phyloP scores from a whole-genome alignment of 2,113 vertebrate genomes.

The Halcyon senegalensis region DNA sequence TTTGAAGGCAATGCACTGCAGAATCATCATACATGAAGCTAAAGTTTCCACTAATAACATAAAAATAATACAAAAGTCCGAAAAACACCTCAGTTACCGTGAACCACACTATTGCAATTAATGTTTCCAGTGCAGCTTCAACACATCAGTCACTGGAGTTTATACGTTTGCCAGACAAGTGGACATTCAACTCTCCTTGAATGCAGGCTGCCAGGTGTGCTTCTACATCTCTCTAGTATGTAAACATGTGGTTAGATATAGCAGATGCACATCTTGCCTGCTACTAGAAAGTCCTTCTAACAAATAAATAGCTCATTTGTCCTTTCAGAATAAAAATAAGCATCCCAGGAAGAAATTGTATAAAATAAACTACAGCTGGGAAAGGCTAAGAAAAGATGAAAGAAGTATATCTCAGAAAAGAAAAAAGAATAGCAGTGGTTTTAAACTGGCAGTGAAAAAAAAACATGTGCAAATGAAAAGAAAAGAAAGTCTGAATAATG shows the following conservation, averaged over 20 bases:
- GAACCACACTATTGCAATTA: background rate
- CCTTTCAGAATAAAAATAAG: background rate
- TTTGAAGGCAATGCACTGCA: background rate
- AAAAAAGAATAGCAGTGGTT: rapidly evolving
- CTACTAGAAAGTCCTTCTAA: background rate
- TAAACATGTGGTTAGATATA: conserved; percentile 7
- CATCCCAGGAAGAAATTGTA: background rate
- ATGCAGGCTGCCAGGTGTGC: background rate
- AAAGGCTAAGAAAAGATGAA: background rate
- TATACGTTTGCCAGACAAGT: background rate
- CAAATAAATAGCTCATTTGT: background rate
- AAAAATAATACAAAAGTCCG: background rate
- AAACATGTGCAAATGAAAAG: background rate
- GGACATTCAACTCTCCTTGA: background rate
- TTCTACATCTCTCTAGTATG: background rate
- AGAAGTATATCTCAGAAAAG: rapidly evolving
- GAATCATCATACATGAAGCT: rapidly evolving
- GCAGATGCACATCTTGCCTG: background rate
- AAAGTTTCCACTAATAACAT: background rate
- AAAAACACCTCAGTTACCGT: background rate
- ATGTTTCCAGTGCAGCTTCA: background rate
- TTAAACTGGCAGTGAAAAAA: background rate
- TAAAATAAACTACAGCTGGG: background rate
- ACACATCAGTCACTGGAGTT: background rate
- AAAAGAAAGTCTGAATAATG: background rate